Percentiles rank a stretch among this genome's conserved stretches.
phyloP scores from a whole-genome alignment of 2,797 vertebrate genomes.

The Rhinichthys osculus region DNA sequence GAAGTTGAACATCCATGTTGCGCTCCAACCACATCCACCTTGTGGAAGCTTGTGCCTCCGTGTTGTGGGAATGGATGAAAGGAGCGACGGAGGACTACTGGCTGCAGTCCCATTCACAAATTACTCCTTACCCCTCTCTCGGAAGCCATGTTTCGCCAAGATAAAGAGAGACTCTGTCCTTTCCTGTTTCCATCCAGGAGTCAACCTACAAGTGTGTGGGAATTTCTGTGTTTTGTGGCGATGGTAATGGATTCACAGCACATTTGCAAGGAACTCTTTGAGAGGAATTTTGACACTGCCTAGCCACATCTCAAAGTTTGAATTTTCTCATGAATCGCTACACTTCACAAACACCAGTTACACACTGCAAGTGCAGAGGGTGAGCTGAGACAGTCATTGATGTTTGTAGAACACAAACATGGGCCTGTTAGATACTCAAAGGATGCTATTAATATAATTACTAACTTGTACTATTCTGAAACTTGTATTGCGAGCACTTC shows the following conservation, averaged over 20 bases:
- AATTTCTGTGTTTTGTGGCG: conserved; percentile 35
- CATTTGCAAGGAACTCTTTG: conserved; percentile 49
- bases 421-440: not conserved
- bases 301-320: conserved; percentile 16
- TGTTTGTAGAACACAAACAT: not conserved
- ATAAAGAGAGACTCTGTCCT: conserved; percentile 68
- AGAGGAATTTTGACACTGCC: conserved; percentile 44
- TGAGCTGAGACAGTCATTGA: not conserved
- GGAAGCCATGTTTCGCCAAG: conserved; percentile 69
- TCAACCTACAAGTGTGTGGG: conserved; percentile 30
- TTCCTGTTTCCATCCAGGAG: conserved; percentile 61
- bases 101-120: conserved; percentile 74
- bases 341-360: not conserved
- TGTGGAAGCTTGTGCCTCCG: conserved; percentile 59
- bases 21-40: conserved; percentile 71
- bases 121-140: conserved; percentile 76
- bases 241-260: conserved; percentile 42
- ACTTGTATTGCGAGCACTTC: not conserved
- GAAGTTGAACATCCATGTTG: conserved; percentile 72
- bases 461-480: not conserved
- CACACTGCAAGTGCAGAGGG: not conserved
- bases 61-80: conserved; percentile 74
- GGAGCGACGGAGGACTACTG: conserved; percentile 66
- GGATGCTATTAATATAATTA: not conserved
- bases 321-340: conserved; percentile 2